A percentile compares a stretch with the other conserved stretches of the same genome.
These are phyloP conservation scores for Cairina moschata DNA, from an alignment of 2,113 vertebrate species.

Conservation along the genomic window DNA sequence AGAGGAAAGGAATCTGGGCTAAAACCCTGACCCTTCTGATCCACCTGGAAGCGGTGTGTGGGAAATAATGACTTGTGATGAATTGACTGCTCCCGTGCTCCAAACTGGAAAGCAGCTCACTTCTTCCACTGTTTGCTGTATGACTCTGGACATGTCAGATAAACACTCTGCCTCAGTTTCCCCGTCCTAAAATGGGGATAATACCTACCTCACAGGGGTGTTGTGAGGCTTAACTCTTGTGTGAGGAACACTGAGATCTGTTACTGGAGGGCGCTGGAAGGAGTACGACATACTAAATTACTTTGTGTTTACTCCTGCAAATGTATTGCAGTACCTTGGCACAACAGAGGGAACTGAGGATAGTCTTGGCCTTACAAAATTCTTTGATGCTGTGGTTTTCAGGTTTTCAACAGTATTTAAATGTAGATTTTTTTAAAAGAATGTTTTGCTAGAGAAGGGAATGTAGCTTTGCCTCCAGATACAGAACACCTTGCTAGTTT, in stretches of 20 bases:
- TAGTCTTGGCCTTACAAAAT: slow-evolving; percentile 43
- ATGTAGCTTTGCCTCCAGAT: slow-evolving; percentile 57
- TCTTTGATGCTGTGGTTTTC: slow-evolving; percentile 67
- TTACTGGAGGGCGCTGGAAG: slow-evolving; percentile 32
- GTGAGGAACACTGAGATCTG: slow-evolving; percentile 18
- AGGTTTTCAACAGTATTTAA: slow-evolving; percentile 73
- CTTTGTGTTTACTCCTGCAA: neutral
- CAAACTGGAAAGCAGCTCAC: slow-evolving; percentile 38
- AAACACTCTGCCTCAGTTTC: slow-evolving; percentile 53
- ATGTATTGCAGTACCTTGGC: slow-evolving; percentile 12
- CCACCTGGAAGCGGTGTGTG: neutral
- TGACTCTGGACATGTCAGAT: slow-evolving; percentile 9
- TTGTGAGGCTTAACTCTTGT: slow-evolving; percentile 48
- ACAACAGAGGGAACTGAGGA: slow-evolving; percentile 23
- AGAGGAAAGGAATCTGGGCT: neutral
- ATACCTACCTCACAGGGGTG: slow-evolving; percentile 66
- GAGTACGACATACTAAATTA: neutral
- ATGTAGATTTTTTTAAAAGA: slow-evolving; percentile 49
- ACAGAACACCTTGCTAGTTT: slow-evolving; percentile 63
- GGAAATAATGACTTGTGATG: neutral
- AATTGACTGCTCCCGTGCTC: neutral
- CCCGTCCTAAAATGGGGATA: slow-evolving; percentile 34
- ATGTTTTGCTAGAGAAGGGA: slow-evolving; percentile 73
- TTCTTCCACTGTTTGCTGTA: slow-evolving; percentile 34
- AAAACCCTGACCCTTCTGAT: neutral